These are phyloP conservation scores for Lucilia sericata DNA, from an alignment of 1,140 invertebrate species.

Conservation along the genomic window DNA sequence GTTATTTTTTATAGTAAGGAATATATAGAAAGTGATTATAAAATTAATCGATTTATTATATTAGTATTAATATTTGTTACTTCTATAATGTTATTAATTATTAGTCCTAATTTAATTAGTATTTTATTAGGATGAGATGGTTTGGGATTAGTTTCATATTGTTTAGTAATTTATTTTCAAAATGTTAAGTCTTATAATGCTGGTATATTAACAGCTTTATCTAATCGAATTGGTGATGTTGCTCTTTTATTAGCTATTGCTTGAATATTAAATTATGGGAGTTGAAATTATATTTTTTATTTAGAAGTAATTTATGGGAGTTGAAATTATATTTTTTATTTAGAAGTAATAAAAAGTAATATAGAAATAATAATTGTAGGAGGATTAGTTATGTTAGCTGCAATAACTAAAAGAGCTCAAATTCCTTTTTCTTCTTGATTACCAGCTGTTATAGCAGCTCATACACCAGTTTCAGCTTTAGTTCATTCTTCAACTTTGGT, in stretches of 20 bases:
- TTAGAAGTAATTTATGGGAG: too few relatives aligned
- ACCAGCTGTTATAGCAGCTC: conserved; percentile 78
- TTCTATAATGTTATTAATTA: conserved; percentile 78
- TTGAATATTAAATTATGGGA: conserved; percentile 71
- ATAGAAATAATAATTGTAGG: conserved; percentile 68
- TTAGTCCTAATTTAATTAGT: conserved; percentile 75
- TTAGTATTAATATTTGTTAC: conserved; percentile 75
- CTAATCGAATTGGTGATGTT: conserved; percentile 75
- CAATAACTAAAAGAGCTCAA: conserved; percentile 80
- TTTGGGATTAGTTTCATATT: conserved; percentile 76
- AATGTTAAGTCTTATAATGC: conserved; percentile 73
- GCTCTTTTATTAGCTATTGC: conserved; percentile 71
- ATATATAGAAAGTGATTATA: conserved; percentile 70
- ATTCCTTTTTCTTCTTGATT: conserved; percentile 78
- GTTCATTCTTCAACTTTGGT: conserved; percentile 83
- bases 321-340: conserved; percentile 69
- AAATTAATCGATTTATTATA: conserved; percentile 71
- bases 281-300: conserved; percentile 70
- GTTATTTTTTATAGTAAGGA: conserved; percentile 73
- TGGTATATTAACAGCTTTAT: conserved; percentile 74
- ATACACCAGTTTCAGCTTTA: conserved; percentile 78
- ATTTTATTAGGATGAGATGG: conserved; percentile 80
- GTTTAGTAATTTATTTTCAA: conserved; percentile 77
- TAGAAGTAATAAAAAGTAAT: conserved; percentile 68
- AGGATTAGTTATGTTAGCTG: conserved; percentile 69